Evolutionary conservation across 2,113 vertebrate species (phyloP).

Genomic region (Myiagra hebetior): DNA sequence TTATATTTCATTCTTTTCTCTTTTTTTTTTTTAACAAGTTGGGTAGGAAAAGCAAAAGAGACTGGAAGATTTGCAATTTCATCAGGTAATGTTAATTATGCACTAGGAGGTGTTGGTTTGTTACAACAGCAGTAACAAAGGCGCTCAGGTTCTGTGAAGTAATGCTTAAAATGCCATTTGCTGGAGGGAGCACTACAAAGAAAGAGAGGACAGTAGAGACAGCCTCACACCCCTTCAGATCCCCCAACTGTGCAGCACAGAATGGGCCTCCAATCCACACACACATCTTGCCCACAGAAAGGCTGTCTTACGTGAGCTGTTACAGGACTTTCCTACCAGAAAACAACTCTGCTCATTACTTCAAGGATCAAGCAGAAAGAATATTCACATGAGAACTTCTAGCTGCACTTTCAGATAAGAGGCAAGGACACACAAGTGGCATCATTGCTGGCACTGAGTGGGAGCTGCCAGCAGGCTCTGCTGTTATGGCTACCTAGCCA

Average conservation of each 20-base stretch:
- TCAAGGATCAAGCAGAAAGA: not conserved
- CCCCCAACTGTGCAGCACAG: not conserved
- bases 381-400: not conserved
- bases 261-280: not conserved
- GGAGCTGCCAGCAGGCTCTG: not conserved
- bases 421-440: not conserved
- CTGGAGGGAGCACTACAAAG: not conserved
- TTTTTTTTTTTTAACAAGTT: not conserved
- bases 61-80: not conserved
- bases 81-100: not conserved
- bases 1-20: not conserved
- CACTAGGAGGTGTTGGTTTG: not conserved
- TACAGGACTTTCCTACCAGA: not conserved
- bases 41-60: not conserved
- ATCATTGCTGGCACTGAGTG: fast-evolving
- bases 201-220: not conserved
- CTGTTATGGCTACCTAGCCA: not conserved
- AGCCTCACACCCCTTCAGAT: not conserved
- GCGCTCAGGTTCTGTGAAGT: not conserved
- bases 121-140: not conserved
- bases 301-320: not conserved
- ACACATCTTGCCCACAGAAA: not conserved
- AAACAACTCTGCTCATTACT: not conserved
- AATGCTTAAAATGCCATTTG: not conserved
- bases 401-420: not conserved